Percentiles rank a stretch among this genome's conserved stretches.
phyloP scores from a whole-genome alignment of 2,888 invertebrate genomes.

The Sycophila texana region DNA sequence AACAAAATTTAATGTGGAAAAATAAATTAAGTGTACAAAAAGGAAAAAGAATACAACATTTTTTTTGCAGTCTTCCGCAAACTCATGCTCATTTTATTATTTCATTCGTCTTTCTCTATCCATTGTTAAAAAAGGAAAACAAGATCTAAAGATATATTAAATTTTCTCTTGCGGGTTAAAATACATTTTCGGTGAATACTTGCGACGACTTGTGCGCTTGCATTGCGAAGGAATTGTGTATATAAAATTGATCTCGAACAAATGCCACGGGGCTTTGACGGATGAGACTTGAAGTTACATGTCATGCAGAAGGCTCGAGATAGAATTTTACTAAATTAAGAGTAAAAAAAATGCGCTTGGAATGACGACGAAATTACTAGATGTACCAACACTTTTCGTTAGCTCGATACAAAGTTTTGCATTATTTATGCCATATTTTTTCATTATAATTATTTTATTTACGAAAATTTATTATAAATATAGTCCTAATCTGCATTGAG shows the following conservation, averaged over 20 bases:
- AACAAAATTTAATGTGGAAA: too few relatives aligned
- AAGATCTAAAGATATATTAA: slow-evolving; percentile 42
- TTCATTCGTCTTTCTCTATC: slow-evolving; percentile 36
- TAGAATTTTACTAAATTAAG: slow-evolving; percentile 30
- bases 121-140: slow-evolving; percentile 12
- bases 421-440: slow-evolving; percentile 45
- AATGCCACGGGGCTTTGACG: slow-evolving; percentile 24
- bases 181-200: slow-evolving; percentile 58
- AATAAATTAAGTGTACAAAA: slow-evolving; percentile 2
- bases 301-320: slow-evolving; percentile 47
- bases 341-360: slow-evolving; percentile 56
- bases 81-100: slow-evolving; percentile 22
- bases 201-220: slow-evolving; percentile 57
- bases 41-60: slow-evolving; percentile 29
- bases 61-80: slow-evolving; percentile 38
- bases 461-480: slow-evolving; percentile 12
- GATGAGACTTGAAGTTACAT: slow-evolving; percentile 24
- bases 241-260: slow-evolving; percentile 53
- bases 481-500: not conserved
- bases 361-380: slow-evolving; percentile 54
- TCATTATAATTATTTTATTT: slow-evolving; percentile 4
- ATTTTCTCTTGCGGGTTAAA: slow-evolving; percentile 55
- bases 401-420: slow-evolving; percentile 20
- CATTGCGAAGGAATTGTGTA: slow-evolving; percentile 52
- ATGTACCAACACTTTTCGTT: slow-evolving; percentile 18